phyloP scores from a whole-genome alignment of 2,888 invertebrate species.

The Xanthorhoe spadicearia region DNA sequence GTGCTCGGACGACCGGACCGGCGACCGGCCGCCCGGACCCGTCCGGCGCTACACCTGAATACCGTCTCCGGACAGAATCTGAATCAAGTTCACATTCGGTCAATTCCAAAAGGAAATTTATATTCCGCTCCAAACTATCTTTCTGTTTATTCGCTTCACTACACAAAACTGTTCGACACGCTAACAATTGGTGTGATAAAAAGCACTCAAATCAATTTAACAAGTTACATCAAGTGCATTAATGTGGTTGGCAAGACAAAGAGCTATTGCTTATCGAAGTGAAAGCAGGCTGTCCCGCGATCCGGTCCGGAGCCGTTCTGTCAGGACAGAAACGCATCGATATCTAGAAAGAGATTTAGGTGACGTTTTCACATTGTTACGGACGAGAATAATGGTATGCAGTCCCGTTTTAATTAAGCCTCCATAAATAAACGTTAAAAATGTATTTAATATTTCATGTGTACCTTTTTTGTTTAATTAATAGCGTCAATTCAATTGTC shows the following conservation, averaged over 20 bases:
- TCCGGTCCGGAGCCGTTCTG: constrained; percentile 42
- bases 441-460: constrained; percentile 26
- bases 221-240: constrained; percentile 74
- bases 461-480: constrained; percentile 31
- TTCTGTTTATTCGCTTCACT: constrained; percentile 58
- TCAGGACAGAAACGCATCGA: constrained; percentile 40
- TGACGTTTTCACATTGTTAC: constrained; percentile 41
- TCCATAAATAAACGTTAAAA: constrained; percentile 35
- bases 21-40: constrained; percentile 50
- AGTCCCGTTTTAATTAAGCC: constrained; percentile 31
- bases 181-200: constrained; percentile 58
- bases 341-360: constrained; percentile 40
- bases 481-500: constrained; percentile 27
- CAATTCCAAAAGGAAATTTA: constrained; percentile 62
- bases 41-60: constrained; percentile 56
- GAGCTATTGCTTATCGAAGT: constrained; percentile 72
- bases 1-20: constrained; percentile 68
- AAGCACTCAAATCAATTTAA: constrained; percentile 72
- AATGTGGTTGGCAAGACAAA: constrained; percentile 76
- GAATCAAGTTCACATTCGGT: constrained; percentile 63
- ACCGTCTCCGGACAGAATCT: constrained; percentile 58
- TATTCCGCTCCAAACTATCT: constrained; percentile 57
- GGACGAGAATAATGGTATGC: constrained; percentile 23
- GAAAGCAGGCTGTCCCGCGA: constrained; percentile 63
- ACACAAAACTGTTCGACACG: constrained; percentile 42